Base-by-base conservation (phyloP, 2,888 invertebrate genomes). In the Argyresthia albistria region DNA sequence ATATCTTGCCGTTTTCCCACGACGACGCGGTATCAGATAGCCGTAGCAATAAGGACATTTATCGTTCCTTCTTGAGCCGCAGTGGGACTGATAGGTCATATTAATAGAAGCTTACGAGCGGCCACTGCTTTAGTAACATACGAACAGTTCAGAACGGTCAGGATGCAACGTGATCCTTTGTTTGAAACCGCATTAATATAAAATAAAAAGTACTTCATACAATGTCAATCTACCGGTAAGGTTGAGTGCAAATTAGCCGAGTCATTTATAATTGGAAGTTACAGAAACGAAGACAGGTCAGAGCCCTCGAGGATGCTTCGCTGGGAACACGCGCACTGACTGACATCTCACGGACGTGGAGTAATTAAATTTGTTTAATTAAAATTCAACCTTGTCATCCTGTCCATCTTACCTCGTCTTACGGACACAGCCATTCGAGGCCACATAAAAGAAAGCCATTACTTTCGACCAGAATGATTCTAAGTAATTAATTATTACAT, bases 401-500 rank as follows among this genome's bases (percentile, higher is more conserved):
- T 15, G 3, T 37, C 37, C 14, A 15, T 14, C 45, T 12, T 14
- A 14, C 1, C 4, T 15, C 12, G 45, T 15, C 9, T 10, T 36
- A 15, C 14, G 14, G 16, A 16, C n/a, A 48, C 37, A 14, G 14
- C 12, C 37, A 37, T 8, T 36, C 14, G 48, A 48, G 48, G 16
- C 10, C 35, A 46, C 15, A 48, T 48, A 48, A 50, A 50, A 50
- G 35, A 50, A 50, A 50, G 25, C n/a, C 42, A 50, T 50, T 50
- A 50, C 50, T 43, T 50, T 50, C 25, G 9, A 42, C 16, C 43
- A 12, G 50, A 9, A 37, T 8, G 43, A 7, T n/a, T 11, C 16
- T 15, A 43, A 52, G 72, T 80, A 82, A 83, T 86, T 86, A 84
- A 82, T 83, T 80, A 86, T 78, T 77, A 70, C 73, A 70, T 70